These are phyloP conservation scores for Drosophila murphyi DNA, from an alignment of 1,140 invertebrate species.

Conservation along the genomic window DNA sequence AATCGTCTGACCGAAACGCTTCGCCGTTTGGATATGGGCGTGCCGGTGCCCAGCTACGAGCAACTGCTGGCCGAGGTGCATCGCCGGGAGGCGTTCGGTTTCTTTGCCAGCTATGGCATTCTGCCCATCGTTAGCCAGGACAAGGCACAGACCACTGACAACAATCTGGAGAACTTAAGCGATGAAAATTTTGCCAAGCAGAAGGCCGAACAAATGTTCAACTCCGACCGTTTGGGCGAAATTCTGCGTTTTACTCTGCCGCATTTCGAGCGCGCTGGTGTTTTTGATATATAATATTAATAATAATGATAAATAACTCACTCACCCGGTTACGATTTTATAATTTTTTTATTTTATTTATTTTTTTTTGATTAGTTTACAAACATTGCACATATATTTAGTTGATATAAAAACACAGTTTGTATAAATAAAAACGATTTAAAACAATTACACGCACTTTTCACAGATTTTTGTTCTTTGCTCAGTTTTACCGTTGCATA, in stretches of 20 bases:
- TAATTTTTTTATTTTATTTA: too few relatives aligned
- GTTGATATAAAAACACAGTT: neutral
- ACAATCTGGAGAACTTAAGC: constrained; percentile 69
- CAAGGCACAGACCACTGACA: constrained; percentile 66
- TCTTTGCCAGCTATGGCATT: constrained; percentile 75
- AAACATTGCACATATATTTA: constrained; percentile 16
- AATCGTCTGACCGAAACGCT: constrained; percentile 73
- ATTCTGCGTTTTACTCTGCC: constrained; percentile 69
- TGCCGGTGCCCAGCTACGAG: constrained; percentile 77
- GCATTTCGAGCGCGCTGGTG: constrained; percentile 68
- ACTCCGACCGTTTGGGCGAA: constrained; percentile 54
- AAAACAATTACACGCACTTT: constrained; percentile 37
- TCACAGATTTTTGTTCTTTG: constrained; percentile 20
- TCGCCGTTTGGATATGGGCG: constrained; percentile 50
- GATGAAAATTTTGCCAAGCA: constrained; percentile 66
- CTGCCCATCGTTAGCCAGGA: constrained; percentile 72
- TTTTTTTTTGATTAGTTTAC: constrained; percentile 20
- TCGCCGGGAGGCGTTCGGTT: constrained; percentile 72
- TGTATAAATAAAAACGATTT: constrained; percentile 19
- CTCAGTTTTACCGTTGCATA: constrained; percentile 28
- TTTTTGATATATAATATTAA: constrained; percentile 38
- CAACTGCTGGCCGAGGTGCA: constrained; percentile 74
- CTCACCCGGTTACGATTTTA: constrained; percentile 14
- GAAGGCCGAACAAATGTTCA: constrained; percentile 70
- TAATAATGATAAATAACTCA: neutral